Evolutionary conservation across 2,888 invertebrate species (phyloP), one percentile per base, ranked within the genome.

Genomic region (Cybosia mesomella): DNA sequence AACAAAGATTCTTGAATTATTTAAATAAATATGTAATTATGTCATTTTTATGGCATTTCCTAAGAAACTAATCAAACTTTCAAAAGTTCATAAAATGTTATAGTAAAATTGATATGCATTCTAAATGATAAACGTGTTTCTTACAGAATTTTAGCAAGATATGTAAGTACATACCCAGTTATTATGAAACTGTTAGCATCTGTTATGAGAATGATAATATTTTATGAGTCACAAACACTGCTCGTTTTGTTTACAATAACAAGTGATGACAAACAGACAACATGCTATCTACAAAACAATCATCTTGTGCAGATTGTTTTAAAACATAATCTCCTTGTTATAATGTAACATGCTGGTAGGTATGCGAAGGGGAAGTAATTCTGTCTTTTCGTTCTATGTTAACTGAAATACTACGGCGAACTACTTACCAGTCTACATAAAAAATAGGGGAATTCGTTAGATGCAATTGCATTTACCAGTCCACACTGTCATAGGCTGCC

Each of bases 171-270:
- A 22, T 55, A 13, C 10, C 21, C 21, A 21, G 53, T 13, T 49
- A 53, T 11, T 13, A 49, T 62, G 36, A 24, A 55, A 9, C 24
- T 22, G n/a, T 24, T 55, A 24, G 32, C n/a, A 39, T 77, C 81
- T 76, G 79, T 84, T 80, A 83, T 74, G 80, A 83, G 79, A 49
- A 82, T 83, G 83, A 80, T 81, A 83, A 81, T 80, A 79, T 78
- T 72, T 67, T 71, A 67, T 89, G 89, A 90, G 74, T 89, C 88
- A 88, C 75, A 65, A 67, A 70, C 65, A 75, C 81, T 81, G 81
- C 80, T 75, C 77, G 84, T 83, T 85, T 84, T 91, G 89, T 91
- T 91, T 91, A 91, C 89, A 89, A 89, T 85, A 91, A 90, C 89
- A 90, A 77, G 89, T 82, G 83, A 85, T 84, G 84, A 84, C 84